Base-by-base conservation (phyloP, 2,888 invertebrate genomes). In the Philereme transversata region DNA sequence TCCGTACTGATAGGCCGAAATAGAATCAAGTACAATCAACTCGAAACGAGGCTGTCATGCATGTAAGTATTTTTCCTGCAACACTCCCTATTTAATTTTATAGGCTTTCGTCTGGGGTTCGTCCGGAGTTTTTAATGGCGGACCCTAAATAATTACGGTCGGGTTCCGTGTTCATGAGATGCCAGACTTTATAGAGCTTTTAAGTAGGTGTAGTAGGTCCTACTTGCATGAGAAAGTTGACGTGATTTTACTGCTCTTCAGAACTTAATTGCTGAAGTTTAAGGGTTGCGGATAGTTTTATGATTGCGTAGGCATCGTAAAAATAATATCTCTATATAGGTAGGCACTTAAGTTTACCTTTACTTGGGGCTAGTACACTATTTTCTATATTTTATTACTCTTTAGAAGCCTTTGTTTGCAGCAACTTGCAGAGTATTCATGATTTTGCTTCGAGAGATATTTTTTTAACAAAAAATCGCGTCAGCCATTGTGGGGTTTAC, bases 61-160 rank as follows among this genome's bases (percentile, higher is more conserved):
- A 7, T 1, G 5, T 35, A 34, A 8, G 34, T n/a, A 47, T 41
- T 48, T 56, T 56, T 56, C 6, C 22, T 34, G 4, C 5, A 35
- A 43, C 35, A 34, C 22, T 41, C n/a, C 48, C 10, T 49, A 49
- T 49, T 36, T 56, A 49, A 34, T 49, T 49, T 56, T 35, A 48
- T 49, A 36, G 43, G 8, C 43, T 41, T 49, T 56, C 49, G 11
- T 35, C 34, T 22, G 49, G 38, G 43, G 11, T 38, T 50, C 45
- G 44, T 33, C 49, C n/a, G 56, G 49, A 56, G 44, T 57, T 57
- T 57, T 50, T 57, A 57, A 57, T 50, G 45, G 36, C 50, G 10
- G 6, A 11, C 45, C 45, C 38, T 57, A 50, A 50, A 50, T 50
- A 57, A 50, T 56, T 56, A 49, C 55, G 50, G 7, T 34, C 5